These are phyloP conservation scores for Dryobota labecula DNA, from an alignment of 2,888 invertebrate genomes.

Conservation along the genomic window DNA sequence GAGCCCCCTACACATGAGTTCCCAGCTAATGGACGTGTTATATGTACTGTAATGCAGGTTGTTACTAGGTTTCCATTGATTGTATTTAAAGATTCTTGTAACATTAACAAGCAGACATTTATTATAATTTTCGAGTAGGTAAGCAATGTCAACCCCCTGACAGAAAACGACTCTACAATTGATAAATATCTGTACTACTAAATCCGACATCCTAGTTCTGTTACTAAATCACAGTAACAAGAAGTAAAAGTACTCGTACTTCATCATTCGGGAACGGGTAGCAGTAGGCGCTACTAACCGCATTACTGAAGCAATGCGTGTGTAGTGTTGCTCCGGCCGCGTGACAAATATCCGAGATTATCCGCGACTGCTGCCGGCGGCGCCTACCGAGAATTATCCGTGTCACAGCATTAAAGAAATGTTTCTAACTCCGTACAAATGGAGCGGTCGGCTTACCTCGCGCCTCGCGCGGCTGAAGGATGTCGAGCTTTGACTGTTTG, in stretches of 20 bases:
- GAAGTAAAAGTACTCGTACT: constrained; percentile 15
- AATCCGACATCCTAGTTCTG: not conserved
- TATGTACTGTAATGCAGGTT: constrained; percentile 1
- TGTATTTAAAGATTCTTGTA: not conserved
- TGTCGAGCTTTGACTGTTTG: not conserved
- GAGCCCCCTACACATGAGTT: constrained; percentile 33
- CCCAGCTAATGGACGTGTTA: constrained; percentile 11
- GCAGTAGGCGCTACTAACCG: constrained; percentile 11
- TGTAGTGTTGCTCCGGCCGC: constrained; percentile 26
- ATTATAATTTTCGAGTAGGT: not conserved
- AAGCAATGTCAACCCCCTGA: not conserved
- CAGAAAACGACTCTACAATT: not conserved
- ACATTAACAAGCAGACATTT: not conserved
- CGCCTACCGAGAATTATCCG: constrained; percentile 41
- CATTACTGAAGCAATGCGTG: constrained; percentile 16
- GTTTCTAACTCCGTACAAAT: constrained; percentile 36
- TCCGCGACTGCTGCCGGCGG: constrained; percentile 12
- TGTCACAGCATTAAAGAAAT: constrained; percentile 39
- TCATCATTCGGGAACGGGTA: not conserved
- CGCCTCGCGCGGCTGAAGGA: not conserved
- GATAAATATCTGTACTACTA: not conserved
- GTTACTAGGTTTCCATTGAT: not conserved
- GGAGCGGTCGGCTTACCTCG: constrained; percentile 33
- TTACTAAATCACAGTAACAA: constrained; percentile 11
- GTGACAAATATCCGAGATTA: constrained; percentile 55